Percentiles rank a stretch among this genome's conserved stretches.
Conservation (phyloP, 2,113 vertebrate genomes). For the Pelecanoides urinatrix region DNA sequence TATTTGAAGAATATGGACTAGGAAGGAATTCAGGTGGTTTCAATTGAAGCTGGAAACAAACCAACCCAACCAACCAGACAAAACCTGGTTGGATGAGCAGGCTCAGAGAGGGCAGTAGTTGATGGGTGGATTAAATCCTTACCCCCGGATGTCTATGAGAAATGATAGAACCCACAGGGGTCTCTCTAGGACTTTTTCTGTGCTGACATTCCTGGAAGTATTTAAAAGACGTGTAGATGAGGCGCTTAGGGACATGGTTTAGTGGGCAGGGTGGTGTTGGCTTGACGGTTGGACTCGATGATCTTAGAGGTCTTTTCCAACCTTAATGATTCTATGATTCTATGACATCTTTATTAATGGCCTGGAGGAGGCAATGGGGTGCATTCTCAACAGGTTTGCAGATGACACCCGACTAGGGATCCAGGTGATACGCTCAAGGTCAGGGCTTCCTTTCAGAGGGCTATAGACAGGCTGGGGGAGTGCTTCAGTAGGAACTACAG, state of each 20-base stretch:
- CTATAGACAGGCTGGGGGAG: too few relatives aligned
- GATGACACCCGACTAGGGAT: not conserved
- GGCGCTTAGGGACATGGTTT: too few relatives aligned
- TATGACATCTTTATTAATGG: not conserved
- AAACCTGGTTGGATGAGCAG: not conserved
- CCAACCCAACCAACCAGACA: not conserved
- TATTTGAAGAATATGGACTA: not conserved
- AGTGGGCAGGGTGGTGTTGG: too few relatives aligned
- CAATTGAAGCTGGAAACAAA: not conserved
- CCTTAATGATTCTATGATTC: too few relatives aligned
- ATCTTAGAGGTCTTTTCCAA: too few relatives aligned
- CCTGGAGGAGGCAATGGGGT: not conserved
- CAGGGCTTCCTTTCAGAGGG: not conserved
- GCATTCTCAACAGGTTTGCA: rapidly evolving
- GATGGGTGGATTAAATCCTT: too few relatives aligned
- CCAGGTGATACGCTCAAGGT: not conserved
- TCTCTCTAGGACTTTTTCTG: not conserved
- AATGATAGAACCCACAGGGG: rapidly evolving
- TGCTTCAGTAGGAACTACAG: not conserved
- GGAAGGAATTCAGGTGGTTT: not conserved
- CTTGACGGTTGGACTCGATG: too few relatives aligned
- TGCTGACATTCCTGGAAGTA: too few relatives aligned
- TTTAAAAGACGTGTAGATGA: too few relatives aligned
- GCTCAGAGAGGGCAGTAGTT: not conserved
- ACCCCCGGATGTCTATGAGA: not conserved